Evolutionary conservation across 2,113 vertebrate genomes (phyloP).

Genomic region (Platysteira castanea): DNA sequence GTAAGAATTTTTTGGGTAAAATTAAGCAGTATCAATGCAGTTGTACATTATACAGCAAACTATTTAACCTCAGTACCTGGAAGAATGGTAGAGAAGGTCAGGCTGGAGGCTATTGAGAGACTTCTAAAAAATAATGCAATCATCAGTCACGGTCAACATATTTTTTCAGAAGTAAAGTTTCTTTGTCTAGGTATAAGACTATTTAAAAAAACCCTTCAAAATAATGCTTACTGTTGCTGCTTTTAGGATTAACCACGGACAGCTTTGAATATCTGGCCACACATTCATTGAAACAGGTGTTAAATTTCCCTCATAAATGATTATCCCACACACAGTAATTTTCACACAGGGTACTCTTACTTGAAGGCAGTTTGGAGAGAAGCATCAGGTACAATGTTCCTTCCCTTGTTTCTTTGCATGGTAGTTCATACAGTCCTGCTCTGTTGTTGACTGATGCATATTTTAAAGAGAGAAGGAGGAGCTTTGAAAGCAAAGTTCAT

Average conservation of each 20-base stretch:
- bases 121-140: background rate
- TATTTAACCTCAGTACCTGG: background rate
- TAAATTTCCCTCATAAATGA: background rate
- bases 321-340: background rate
- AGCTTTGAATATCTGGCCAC: background rate
- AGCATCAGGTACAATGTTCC: background rate
- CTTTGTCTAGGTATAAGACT: background rate
- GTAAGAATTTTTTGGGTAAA: background rate
- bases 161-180: background rate
- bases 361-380: background rate
- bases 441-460: background rate
- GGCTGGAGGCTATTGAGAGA: background rate
- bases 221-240: background rate
- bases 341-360: background rate
- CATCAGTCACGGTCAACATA: accelerated
- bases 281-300: background rate
- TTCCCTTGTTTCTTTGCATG: background rate
- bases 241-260: background rate
- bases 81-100: background rate
- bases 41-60: background rate
- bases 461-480: background rate
- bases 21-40: background rate
- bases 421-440: background rate
- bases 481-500: background rate
- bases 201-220: background rate